These are phyloP conservation scores for Brachypalpus laphriformis DNA, from an alignment of 2,888 invertebrate genomes.

Conservation along the genomic window DNA sequence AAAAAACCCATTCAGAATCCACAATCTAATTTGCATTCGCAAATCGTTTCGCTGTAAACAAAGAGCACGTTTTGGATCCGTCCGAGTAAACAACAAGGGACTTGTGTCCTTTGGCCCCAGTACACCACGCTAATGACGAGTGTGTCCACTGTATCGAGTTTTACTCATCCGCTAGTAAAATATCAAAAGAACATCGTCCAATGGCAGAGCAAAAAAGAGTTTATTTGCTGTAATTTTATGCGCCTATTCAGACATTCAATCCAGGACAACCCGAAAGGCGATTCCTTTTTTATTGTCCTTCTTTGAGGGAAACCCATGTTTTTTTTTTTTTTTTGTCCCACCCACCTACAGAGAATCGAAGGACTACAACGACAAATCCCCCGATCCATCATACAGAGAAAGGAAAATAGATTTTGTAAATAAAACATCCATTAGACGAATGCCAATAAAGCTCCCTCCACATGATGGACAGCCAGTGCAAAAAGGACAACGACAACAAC, in stretches of 20 bases:
- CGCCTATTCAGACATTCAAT: slow-evolving; percentile 58
- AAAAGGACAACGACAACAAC: slow-evolving; percentile 12
- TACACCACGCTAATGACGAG: slow-evolving; percentile 59
- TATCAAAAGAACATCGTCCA: slow-evolving; percentile 25
- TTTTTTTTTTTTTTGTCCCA: slow-evolving; percentile 19
- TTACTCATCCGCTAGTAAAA: slow-evolving; percentile 1
- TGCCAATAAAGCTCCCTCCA: slow-evolving; percentile 63
- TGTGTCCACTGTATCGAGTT: slow-evolving; percentile 61
- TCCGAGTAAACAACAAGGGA: slow-evolving; percentile 48
- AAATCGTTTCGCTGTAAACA: slow-evolving; percentile 71
- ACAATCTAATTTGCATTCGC: slow-evolving; percentile 73
- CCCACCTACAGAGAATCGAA: slow-evolving; percentile 20
- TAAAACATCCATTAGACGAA: slow-evolving; percentile 73
- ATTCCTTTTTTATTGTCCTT: slow-evolving; percentile 35
- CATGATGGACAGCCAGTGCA: neutral
- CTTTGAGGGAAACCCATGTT: slow-evolving; percentile 38
- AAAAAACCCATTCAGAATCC: slow-evolving; percentile 51
- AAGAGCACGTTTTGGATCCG: slow-evolving; percentile 66
- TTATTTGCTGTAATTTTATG: slow-evolving; percentile 70
- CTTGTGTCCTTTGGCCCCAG: slow-evolving; percentile 37
- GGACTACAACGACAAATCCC: slow-evolving; percentile 60
- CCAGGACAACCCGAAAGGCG: slow-evolving; percentile 27
- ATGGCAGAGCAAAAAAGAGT: slow-evolving; percentile 17
- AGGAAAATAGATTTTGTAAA: slow-evolving; percentile 71
- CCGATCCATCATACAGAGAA: slow-evolving; percentile 66